phyloP scores from a whole-genome alignment of 1,140 invertebrate genomes.

The Portunus trituberculatus region DNA sequence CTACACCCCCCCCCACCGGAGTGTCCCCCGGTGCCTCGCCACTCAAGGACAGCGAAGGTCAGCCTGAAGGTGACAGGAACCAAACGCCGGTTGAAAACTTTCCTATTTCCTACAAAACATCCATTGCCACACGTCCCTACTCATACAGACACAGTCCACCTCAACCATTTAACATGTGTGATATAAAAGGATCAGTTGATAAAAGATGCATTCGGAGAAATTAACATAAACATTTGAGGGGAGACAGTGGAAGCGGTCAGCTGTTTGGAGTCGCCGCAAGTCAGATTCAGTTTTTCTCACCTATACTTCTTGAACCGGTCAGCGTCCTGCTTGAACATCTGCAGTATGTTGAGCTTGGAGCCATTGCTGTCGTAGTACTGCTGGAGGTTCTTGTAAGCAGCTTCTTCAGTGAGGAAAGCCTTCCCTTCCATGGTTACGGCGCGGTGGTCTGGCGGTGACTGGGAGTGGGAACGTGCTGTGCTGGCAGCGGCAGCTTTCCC shows the following conservation, averaged over 20 bases:
- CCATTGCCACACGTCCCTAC: neutral
- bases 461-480: neutral
- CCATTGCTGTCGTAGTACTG: slow-evolving; percentile 86
- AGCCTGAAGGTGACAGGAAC: neutral
- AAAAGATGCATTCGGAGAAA: neutral
- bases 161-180: neutral
- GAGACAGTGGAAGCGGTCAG: neutral
- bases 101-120: neutral
- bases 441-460: neutral
- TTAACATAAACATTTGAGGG: neutral
- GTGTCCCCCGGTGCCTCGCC: neutral
- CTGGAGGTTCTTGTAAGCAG: slow-evolving; percentile 87
- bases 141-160: neutral
- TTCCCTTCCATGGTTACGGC: slow-evolving; percentile 77
- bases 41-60: slow-evolving; percentile 60
- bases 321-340: slow-evolving; percentile 88
- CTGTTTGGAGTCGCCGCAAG: neutral
- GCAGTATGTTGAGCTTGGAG: slow-evolving; percentile 87
- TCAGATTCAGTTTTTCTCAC: slow-evolving; percentile 81
- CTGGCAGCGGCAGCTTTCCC: neutral
- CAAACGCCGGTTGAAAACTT: too few species aligned
- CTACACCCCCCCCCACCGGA: neutral
- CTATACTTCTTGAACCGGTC: slow-evolving; percentile 91
- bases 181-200: neutral
- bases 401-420: slow-evolving; percentile 84